Conservation (phyloP, 2,113 vertebrate genomes). For the Cyanoliseus patagonus region DNA sequence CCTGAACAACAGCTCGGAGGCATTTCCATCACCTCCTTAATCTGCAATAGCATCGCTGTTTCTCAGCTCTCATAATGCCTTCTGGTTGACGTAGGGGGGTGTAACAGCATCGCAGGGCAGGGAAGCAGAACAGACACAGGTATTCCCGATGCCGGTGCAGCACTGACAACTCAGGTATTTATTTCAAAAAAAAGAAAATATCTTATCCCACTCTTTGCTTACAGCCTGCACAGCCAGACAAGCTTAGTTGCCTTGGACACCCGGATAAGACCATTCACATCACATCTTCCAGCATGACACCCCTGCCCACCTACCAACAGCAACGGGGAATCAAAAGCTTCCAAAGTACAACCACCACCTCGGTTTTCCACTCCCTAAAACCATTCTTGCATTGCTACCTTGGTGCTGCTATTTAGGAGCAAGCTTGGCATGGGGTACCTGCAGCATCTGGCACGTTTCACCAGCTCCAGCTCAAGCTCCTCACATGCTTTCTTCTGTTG, state of each 20-base stretch:
- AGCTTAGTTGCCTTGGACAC: conserved; percentile 52
- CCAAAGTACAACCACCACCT: not conserved
- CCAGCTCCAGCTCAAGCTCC: not conserved
- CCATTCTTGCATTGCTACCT: fast-evolving
- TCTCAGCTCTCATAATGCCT: not conserved
- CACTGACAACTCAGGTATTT: not conserved
- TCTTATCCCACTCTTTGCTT: not conserved
- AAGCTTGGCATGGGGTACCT: not conserved
- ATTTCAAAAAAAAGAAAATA: not conserved
- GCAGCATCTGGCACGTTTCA: not conserved
- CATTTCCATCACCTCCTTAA: conserved; percentile 25
- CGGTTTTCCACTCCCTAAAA: not conserved
- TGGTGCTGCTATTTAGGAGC: not conserved
- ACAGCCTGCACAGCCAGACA: not conserved
- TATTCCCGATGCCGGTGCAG: not conserved
- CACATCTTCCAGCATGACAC: not conserved
- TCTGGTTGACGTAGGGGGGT: fast-evolving
- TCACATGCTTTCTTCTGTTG: not conserved
- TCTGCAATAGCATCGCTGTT: not conserved
- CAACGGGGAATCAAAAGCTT: not conserved
- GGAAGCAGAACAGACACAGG: not conserved
- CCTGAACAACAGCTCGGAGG: not conserved
- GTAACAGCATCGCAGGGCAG: not conserved
- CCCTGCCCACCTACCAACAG: not conserved
- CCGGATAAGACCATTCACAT: not conserved